Conservation (phyloP, 2,888 invertebrate species). For the Julus scandinavius region DNA sequence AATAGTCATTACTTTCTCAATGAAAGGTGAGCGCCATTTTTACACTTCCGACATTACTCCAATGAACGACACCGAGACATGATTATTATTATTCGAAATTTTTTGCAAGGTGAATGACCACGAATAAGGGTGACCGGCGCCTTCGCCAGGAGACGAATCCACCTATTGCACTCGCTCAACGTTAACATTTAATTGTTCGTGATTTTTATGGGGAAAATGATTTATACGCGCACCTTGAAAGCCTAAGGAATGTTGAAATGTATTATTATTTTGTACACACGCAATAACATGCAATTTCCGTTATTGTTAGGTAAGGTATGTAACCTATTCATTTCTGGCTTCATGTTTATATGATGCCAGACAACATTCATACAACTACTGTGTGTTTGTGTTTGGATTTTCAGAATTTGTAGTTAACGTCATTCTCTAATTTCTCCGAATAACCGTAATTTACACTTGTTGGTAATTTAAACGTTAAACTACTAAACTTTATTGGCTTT, state of each 20-base stretch:
- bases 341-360: too few species aligned
- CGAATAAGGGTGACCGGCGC: slow-evolving; percentile 2
- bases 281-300: not conserved
- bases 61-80: slow-evolving; percentile 5
- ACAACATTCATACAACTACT: too few species aligned
- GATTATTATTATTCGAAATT: not conserved
- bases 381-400: too few species aligned
- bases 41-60: slow-evolving; percentile 27
- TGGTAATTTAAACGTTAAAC: too few species aligned
- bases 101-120: slow-evolving; percentile 15
- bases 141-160: slow-evolving; percentile 4
- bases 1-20: slow-evolving; percentile 13
- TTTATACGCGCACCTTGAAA: slow-evolving; percentile 27
- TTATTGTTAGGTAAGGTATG: slow-evolving; percentile 7
- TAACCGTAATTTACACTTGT: too few species aligned
- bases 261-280: slow-evolving; percentile 14
- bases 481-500: too few species aligned
- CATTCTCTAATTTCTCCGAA: too few species aligned
- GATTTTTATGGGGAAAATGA: slow-evolving; percentile 10
- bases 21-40: not conserved
- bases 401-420: too few species aligned
- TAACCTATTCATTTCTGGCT: not conserved
- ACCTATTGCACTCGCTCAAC: slow-evolving; percentile 12
- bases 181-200: slow-evolving; percentile 12
- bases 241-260: slow-evolving; percentile 12